Conservation (phyloP, 2,797 vertebrate genomes). For the Pelobates cultripes region DNA sequence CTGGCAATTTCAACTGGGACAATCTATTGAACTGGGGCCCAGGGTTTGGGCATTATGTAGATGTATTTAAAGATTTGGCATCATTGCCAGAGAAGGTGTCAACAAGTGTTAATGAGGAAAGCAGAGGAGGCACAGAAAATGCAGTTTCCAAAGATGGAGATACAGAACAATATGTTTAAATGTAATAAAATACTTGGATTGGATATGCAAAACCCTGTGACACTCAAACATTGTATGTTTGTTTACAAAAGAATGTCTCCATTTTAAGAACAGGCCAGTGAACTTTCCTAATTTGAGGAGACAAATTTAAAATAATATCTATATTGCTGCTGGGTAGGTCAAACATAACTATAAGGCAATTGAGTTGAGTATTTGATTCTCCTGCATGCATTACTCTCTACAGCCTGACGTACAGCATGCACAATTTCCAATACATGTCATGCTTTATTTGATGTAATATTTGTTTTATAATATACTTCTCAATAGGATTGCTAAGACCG, state of each 20-base stretch:
- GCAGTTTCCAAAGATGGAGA: constrained; percentile 88
- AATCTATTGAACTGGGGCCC: constrained; percentile 98
- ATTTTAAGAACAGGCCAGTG: constrained; percentile 69
- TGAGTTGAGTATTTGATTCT: constrained; percentile 64
- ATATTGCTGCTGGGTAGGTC: constrained; percentile 77
- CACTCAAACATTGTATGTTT: constrained; percentile 61
- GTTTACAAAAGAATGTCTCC: constrained; percentile 59
- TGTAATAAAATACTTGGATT: constrained; percentile 58
- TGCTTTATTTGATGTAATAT: constrained; percentile 56
- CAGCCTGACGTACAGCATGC: constrained; percentile 68
- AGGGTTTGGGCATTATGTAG: constrained; percentile 95
- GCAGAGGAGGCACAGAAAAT: constrained; percentile 82
- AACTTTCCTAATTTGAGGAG: constrained; percentile 62
- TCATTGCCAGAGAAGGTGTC: constrained; percentile 86
- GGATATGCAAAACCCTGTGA: constrained; percentile 48
- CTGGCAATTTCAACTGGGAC: constrained; percentile 94
- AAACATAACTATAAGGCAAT: constrained; percentile 69
- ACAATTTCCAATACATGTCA: constrained; percentile 63
- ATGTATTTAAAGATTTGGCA: constrained; percentile 97
- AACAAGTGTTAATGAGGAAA: constrained; percentile 81
- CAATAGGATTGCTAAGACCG: constrained; percentile 30
- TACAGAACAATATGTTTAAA: constrained; percentile 94
- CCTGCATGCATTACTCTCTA: constrained; percentile 72
- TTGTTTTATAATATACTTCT: constrained; percentile 37
- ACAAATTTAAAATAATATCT: constrained; percentile 71